phyloP scores from a whole-genome alignment of 2,113 vertebrate species.

The Andinoacara biseriatus region DNA sequence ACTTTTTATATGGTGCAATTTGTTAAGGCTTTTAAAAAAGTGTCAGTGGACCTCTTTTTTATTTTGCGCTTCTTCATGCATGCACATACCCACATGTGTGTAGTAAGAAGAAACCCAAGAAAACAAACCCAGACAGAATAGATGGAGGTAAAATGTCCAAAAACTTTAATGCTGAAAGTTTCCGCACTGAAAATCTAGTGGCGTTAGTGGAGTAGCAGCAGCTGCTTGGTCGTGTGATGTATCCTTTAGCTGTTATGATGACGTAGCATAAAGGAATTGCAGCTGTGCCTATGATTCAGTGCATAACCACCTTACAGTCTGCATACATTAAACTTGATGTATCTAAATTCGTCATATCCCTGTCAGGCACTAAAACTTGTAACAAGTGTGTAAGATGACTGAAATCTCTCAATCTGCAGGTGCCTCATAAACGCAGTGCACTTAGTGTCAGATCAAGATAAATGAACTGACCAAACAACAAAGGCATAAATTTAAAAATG shows the following conservation, averaged over 20 bases:
- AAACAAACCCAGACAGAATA: neutral
- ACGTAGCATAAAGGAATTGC: too few relatives aligned
- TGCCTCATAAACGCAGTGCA: neutral
- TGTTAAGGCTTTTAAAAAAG: neutral
- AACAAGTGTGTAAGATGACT: fast-evolving
- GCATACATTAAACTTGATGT: neutral
- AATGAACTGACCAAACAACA: neutral
- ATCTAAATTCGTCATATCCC: too few relatives aligned
- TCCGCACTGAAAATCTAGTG: too few relatives aligned
- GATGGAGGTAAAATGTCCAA: neutral
- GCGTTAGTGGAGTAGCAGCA: too few relatives aligned
- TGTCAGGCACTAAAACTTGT: neutral
- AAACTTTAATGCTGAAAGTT: too few relatives aligned
- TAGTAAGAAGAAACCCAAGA: too few relatives aligned
- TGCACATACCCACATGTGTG: neutral
- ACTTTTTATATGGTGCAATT: neutral
- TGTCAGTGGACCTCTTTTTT: neutral
- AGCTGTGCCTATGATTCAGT: neutral
- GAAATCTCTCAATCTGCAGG: neutral
- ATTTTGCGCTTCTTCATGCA: neutral
- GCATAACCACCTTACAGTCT: neutral
- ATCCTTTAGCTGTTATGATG: too few relatives aligned
- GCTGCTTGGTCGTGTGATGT: too few relatives aligned
- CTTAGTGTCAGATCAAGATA: neutral
- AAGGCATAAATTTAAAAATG: neutral